phyloP scores from a whole-genome alignment of 2,113 vertebrate genomes.

The Notothenia rossii region DNA sequence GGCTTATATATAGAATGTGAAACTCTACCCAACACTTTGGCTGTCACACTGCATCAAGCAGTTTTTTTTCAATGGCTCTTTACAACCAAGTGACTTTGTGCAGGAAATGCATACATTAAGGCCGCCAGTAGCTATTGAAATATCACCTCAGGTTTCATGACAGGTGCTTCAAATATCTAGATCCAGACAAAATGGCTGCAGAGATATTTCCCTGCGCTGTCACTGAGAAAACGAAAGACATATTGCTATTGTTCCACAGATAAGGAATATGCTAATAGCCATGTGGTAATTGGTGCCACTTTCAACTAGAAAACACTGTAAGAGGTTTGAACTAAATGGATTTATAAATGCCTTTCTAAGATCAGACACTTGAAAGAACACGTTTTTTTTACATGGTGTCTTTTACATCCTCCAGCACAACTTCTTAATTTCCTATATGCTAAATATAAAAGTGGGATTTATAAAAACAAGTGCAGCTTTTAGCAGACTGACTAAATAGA shows the following conservation, averaged over 20 bases:
- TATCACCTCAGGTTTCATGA: conserved; percentile 57
- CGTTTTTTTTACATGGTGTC: too few relatives aligned
- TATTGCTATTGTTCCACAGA: background rate
- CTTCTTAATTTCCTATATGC: too few relatives aligned
- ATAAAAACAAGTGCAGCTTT: too few relatives aligned
- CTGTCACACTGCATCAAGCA: conserved; percentile 91
- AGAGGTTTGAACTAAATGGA: too few relatives aligned
- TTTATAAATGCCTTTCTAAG: too few relatives aligned
- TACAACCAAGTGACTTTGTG: conserved; percentile 69
- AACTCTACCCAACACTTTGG: conserved; percentile 95
- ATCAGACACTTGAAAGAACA: too few relatives aligned
- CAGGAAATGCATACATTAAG: conserved; percentile 66
- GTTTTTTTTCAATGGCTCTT: conserved; percentile 83
- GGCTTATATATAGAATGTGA: conserved; percentile 98
- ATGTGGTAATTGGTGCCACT: too few relatives aligned
- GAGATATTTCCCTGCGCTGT: background rate
- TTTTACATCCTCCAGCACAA: too few relatives aligned
- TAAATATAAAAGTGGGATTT: too few relatives aligned
- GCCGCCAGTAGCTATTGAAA: conserved; percentile 57
- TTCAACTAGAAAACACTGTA: too few relatives aligned
- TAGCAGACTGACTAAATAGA: too few relatives aligned
- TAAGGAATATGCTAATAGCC: background rate
- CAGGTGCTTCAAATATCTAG: conserved; percentile 60
- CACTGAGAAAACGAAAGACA: conserved; percentile 7
- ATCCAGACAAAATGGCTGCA: conserved; percentile 34